These are phyloP conservation scores for Gymnobelideus leadbeateri DNA, from an alignment of 2,113 vertebrate genomes.

Conservation along the genomic window DNA sequence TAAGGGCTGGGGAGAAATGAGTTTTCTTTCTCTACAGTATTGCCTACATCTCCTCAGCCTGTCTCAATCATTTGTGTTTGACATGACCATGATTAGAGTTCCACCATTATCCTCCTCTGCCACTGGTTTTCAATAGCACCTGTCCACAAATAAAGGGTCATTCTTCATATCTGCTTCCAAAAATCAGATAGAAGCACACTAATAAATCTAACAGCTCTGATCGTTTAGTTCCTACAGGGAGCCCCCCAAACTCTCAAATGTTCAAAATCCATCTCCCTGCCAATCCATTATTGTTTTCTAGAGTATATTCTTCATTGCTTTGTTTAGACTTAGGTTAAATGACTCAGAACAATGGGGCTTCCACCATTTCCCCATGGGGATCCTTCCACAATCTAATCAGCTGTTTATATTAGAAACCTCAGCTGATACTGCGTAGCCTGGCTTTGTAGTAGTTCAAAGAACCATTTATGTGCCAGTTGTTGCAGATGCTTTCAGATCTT, in stretches of 20 bases:
- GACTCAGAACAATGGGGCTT: neutral
- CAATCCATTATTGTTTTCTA: conserved; percentile 25
- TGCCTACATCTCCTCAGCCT: conserved; percentile 1
- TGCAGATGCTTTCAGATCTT: neutral
- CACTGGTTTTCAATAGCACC: conserved; percentile 25
- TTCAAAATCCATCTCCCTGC: conserved; percentile 7
- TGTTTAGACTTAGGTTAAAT: conserved; percentile 15
- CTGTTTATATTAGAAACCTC: conserved; percentile 14
- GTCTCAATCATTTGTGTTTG: conserved; percentile 35
- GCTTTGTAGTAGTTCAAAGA: conserved; percentile 2
- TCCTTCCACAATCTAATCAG: conserved; percentile 13
- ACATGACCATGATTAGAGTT: neutral
- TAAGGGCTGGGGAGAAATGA: conserved; percentile 30
- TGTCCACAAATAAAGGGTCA: conserved; percentile 7
- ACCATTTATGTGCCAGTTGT: neutral
- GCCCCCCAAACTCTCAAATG: conserved; percentile 6
- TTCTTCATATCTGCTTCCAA: conserved; percentile 21
- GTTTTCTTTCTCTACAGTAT: neutral
- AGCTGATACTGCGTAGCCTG: neutral
- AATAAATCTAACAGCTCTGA: neutral
- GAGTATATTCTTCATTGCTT: neutral
- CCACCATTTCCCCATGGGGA: neutral
- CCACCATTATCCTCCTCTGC: neutral
- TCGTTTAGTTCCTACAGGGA: neutral
- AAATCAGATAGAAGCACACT: conserved; percentile 32